These are phyloP conservation scores for Motacilla tschutschensis DNA, from an alignment of 2,113 vertebrate genomes.

Conservation along the genomic window DNA sequence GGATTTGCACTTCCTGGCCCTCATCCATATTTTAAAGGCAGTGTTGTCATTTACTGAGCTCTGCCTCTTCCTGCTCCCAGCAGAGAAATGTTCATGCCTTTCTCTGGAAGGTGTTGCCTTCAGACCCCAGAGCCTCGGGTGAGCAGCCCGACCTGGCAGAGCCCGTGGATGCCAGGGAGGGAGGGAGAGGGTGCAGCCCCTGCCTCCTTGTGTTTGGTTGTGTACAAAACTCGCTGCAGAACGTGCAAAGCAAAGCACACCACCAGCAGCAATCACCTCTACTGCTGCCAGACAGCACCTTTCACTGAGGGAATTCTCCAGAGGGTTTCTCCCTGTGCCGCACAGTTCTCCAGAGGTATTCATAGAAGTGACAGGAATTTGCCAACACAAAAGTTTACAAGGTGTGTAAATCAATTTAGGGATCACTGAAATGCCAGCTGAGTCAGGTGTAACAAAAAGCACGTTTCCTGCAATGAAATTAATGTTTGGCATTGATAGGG, in stretches of 20 bases:
- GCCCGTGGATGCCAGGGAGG: not conserved
- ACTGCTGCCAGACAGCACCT: not conserved
- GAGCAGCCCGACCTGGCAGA: not conserved
- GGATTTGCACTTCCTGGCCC: not conserved
- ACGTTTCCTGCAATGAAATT: not conserved
- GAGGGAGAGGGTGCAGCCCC: not conserved
- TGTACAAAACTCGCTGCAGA: not conserved
- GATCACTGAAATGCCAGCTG: not conserved
- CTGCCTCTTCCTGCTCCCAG: not conserved
- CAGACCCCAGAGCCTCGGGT: not conserved
- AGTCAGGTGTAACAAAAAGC: not conserved
- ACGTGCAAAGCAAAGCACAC: not conserved
- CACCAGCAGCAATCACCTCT: not conserved
- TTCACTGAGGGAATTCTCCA: not conserved
- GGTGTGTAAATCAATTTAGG: not conserved
- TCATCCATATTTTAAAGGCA: rapidly evolving
- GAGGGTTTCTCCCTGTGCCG: not conserved
- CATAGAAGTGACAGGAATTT: not conserved
- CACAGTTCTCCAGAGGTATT: not conserved
- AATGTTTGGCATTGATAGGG: not conserved
- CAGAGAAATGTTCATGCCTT: not conserved
- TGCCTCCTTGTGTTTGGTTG: not conserved
- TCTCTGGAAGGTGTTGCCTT: not conserved
- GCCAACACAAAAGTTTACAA: not conserved
- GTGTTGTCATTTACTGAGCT: not conserved